Base-by-base conservation (phyloP, 1,140 invertebrate genomes). In the Bathynomus jamesi region DNA sequence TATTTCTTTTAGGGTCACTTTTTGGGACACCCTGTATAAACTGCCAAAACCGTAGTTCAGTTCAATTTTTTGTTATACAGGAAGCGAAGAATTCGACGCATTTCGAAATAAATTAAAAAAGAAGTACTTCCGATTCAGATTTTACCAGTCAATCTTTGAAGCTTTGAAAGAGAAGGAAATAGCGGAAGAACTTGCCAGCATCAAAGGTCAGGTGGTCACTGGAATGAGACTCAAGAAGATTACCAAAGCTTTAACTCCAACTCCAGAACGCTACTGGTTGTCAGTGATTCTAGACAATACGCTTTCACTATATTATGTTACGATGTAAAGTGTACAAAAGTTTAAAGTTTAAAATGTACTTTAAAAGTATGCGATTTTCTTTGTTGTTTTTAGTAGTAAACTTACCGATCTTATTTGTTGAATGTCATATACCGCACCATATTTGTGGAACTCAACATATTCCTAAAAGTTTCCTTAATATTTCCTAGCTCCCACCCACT, bases 191-290 rank as follows among this genome's bases (percentile, higher is more conserved):
- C 67, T 77, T 61, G 70, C 70, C 66, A n/a, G 70, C 27, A 40
- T 77, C 60, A 67, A 74, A 2, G 76, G 76, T 5, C 67, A 77
- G 62, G 76, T 74, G 62, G 63, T 77, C 13, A 32, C 73, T 1
- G 69, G 76, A 32, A 69, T 77, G 11, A 74, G 73, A 31, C 31
- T 77, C 30, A 72, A 77, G 67, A 77, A 77, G 67, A 77, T 77
- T 46, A 77, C 76, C 25, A 72, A 71, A 30, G 69, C 69, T 46
- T 70, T 77, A 21, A 71, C 76, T 2, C 73, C 67, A 60, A 66
- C 76, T 24, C 72, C 76, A 1, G 67, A 72, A 27, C 61, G 67
- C 21, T 62, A 67, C 62, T 77, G 76, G 76, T 68, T 77, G 40
- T 68, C 72, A 21, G 76, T 73, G 29, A 69, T 77, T 21, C 64